These are phyloP conservation scores for Berghia stephanieae DNA, from an alignment of 1,140 invertebrate species.

Conservation along the genomic window DNA sequence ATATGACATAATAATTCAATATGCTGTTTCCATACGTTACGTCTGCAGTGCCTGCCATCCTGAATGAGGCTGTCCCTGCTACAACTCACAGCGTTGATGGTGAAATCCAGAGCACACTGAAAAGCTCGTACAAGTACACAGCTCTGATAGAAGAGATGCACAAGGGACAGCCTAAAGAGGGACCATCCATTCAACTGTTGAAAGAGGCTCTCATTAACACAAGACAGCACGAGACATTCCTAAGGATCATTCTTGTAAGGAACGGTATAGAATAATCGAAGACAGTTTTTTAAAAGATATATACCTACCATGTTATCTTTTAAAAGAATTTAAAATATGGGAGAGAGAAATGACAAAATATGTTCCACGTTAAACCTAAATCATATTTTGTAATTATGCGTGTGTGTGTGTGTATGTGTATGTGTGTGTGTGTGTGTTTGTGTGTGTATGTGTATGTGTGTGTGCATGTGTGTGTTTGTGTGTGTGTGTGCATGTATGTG, in stretches of 20 bases:
- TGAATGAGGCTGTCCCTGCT: constrained; percentile 67
- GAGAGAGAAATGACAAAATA: background rate
- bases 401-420: too few species aligned
- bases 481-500: too few species aligned
- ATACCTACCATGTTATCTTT: background rate
- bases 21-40: constrained; percentile 18
- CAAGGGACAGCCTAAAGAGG: constrained; percentile 45
- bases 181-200: constrained; percentile 55
- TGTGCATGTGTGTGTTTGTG: too few species aligned
- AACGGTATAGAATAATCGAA: background rate
- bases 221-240: constrained; percentile 65
- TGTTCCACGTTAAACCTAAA: background rate
- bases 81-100: constrained; percentile 66
- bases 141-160: constrained; percentile 60
- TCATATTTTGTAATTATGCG: too few species aligned
- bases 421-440: too few species aligned
- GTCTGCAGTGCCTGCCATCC: constrained; percentile 64
- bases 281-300: background rate
- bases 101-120: constrained; percentile 61
- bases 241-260: constrained; percentile 63
- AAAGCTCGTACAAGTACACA: constrained; percentile 62
- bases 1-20: too few species aligned
- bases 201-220: constrained; percentile 65
- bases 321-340: background rate
- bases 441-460: too few species aligned